Percentiles rank a stretch among this genome's conserved stretches.
Conservation (phyloP, 2,888 invertebrate species). For the Xylocampa areola region DNA sequence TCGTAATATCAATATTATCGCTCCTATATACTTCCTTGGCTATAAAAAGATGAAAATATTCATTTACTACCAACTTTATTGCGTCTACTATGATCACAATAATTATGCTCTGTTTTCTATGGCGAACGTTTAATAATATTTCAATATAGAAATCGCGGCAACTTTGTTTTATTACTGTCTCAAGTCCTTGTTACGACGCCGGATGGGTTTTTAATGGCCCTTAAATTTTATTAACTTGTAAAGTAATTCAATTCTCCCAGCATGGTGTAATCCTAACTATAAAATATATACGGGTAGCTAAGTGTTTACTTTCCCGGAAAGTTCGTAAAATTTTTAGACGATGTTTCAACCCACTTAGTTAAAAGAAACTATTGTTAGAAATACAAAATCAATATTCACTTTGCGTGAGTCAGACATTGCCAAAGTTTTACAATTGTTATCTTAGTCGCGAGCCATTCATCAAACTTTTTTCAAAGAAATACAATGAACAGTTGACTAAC, state of each 20-base stretch:
- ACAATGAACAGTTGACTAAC: constrained; percentile 58
- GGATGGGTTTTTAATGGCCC: constrained; percentile 26
- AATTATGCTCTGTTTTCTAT: constrained; percentile 73
- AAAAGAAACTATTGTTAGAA: constrained; percentile 44
- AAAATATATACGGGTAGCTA: background rate
- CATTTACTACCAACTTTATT: constrained; percentile 78
- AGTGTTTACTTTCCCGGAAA: constrained; percentile 17
- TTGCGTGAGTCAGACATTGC: constrained; percentile 43
- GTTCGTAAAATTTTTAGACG: constrained; percentile 16
- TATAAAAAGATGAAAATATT: constrained; percentile 76
- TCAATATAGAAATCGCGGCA: constrained; percentile 63
- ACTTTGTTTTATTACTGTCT: constrained; percentile 55
- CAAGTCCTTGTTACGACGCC: constrained; percentile 13
- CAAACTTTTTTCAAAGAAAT: constrained; percentile 64
- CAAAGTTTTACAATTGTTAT: constrained; percentile 64
- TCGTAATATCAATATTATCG: constrained; percentile 70
- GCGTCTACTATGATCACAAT: constrained; percentile 70
- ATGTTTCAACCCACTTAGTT: constrained; percentile 21
- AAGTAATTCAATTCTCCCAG: constrained; percentile 36
- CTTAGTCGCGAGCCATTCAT: constrained; percentile 60
- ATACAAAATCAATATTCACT: constrained; percentile 64
- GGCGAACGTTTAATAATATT: constrained; percentile 67
- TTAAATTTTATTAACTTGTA: constrained; percentile 41
- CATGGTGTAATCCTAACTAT: constrained; percentile 20
- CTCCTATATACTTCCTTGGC: constrained; percentile 63